These are phyloP conservation scores for Notechis scutatus DNA, from an alignment of 2,113 vertebrate species.

Conservation along the genomic window DNA sequence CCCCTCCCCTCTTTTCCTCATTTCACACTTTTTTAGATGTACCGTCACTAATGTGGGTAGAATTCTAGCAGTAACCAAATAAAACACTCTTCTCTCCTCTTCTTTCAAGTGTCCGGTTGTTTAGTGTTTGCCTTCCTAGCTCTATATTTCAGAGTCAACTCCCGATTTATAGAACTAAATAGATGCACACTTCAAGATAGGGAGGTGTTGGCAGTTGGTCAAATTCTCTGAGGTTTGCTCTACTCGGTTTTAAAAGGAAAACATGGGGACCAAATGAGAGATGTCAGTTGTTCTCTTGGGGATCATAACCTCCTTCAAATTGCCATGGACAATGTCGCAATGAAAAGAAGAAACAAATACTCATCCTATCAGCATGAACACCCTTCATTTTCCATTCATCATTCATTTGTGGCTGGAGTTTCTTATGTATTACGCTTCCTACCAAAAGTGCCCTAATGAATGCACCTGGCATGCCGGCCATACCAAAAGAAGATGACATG, in stretches of 20 bases:
- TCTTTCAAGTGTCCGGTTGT: neutral
- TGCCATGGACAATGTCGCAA: slow-evolving; percentile 26
- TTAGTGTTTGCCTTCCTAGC: slow-evolving; percentile 4
- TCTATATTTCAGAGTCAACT: neutral
- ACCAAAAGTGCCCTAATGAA: slow-evolving; percentile 25
- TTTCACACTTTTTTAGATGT: slow-evolving; percentile 29
- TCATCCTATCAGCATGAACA: slow-evolving; percentile 45
- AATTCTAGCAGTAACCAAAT: slow-evolving; percentile 47
- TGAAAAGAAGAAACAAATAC: slow-evolving; percentile 41
- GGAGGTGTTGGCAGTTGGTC: slow-evolving; percentile 4
- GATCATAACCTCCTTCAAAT: neutral
- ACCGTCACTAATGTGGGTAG: slow-evolving; percentile 54
- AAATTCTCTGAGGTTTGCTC: slow-evolving; percentile 41
- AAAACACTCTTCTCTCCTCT: slow-evolving; percentile 37
- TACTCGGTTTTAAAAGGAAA: neutral
- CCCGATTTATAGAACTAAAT: neutral
- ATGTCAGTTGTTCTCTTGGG: neutral
- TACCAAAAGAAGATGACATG: slow-evolving; percentile 42
- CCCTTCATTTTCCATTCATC: slow-evolving; percentile 35
- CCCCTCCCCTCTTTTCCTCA: slow-evolving; percentile 30
- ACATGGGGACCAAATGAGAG: neutral
- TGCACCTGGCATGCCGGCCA: slow-evolving; percentile 63
- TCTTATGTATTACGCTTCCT: slow-evolving; percentile 31
- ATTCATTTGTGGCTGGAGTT: slow-evolving; percentile 34
- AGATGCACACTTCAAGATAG: slow-evolving; percentile 19